Evolutionary conservation across 2,113 vertebrate genomes (phyloP).

Genomic region (Tapirus terrestris): DNA sequence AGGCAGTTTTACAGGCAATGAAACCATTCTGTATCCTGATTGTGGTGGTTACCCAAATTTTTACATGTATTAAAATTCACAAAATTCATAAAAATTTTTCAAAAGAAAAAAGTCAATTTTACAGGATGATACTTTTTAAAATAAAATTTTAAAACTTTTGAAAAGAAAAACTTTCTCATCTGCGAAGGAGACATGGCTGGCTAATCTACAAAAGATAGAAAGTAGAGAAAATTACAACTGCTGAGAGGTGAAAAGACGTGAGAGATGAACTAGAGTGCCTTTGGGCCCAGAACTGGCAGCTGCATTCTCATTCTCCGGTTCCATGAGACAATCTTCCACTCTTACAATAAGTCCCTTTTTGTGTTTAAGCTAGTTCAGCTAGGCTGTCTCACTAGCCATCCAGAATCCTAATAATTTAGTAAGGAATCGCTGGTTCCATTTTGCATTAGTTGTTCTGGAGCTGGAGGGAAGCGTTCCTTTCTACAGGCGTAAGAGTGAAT

Average conservation of each 20-base stretch:
- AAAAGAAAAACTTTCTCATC: background rate
- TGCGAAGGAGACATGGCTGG: background rate
- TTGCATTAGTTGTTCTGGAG: background rate
- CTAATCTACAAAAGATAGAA: background rate
- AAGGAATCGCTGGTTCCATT: background rate
- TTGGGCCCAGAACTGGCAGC: accelerated
- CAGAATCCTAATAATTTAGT: background rate
- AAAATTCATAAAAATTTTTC: background rate
- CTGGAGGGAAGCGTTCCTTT: background rate
- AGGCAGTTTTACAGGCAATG: background rate
- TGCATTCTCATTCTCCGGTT: background rate
- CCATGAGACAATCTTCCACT: background rate
- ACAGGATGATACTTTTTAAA: background rate
- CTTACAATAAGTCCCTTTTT: background rate
- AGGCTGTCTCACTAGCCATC: background rate
- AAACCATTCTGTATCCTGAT: background rate
- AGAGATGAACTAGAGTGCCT: background rate
- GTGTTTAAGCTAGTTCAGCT: background rate
- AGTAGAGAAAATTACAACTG: background rate
- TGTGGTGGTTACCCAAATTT: background rate
- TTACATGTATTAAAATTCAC: background rate
- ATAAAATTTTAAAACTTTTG: background rate
- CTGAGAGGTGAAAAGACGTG: background rate
- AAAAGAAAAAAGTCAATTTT: background rate
- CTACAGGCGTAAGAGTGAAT: background rate